phyloP scores from a whole-genome alignment of 2,888 invertebrate species.

The Pristionchus fissidentatus region DNA sequence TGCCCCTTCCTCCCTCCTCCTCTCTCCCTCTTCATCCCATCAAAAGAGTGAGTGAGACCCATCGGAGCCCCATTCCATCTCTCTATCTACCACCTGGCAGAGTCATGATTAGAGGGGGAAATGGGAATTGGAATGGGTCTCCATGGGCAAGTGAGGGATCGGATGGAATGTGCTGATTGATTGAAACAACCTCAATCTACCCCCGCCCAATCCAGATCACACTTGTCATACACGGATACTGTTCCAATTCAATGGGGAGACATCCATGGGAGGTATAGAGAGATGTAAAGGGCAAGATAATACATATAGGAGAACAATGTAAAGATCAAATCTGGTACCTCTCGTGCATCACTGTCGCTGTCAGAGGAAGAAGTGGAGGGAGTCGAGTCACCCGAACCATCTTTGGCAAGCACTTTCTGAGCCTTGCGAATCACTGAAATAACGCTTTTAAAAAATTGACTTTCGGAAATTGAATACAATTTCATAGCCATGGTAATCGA shows the following conservation, averaged over 20 bases:
- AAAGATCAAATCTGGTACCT: background rate
- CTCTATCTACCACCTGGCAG: slow-evolving; percentile 15
- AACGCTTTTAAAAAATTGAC: background rate
- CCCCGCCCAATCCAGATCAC: background rate
- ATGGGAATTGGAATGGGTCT: background rate
- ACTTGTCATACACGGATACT: background rate
- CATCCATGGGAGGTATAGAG: background rate
- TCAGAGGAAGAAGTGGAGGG: slow-evolving; percentile 28
- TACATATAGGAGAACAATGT: background rate
- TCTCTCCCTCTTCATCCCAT: too few relatives aligned
- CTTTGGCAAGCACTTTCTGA: background rate
- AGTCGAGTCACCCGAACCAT: slow-evolving; percentile 19
- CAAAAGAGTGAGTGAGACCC: too few relatives aligned
- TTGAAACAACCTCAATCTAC: background rate
- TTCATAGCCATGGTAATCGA: background rate
- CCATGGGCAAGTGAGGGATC: background rate
- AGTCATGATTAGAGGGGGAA: slow-evolving; percentile 35
- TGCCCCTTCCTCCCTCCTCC: slow-evolving; percentile 9
- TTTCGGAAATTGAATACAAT: background rate
- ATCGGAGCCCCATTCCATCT: slow-evolving; percentile 32
- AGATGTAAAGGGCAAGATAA: background rate
- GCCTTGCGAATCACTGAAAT: slow-evolving; percentile 25
- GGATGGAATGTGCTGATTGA: background rate
- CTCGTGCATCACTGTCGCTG: background rate
- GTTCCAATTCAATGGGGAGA: too few relatives aligned